A percentile compares a stretch with the other conserved stretches of the same genome.
These are phyloP conservation scores for Paratrypauchen microcephalus DNA, from an alignment of 2,797 vertebrate genomes.

Conservation along the genomic window DNA sequence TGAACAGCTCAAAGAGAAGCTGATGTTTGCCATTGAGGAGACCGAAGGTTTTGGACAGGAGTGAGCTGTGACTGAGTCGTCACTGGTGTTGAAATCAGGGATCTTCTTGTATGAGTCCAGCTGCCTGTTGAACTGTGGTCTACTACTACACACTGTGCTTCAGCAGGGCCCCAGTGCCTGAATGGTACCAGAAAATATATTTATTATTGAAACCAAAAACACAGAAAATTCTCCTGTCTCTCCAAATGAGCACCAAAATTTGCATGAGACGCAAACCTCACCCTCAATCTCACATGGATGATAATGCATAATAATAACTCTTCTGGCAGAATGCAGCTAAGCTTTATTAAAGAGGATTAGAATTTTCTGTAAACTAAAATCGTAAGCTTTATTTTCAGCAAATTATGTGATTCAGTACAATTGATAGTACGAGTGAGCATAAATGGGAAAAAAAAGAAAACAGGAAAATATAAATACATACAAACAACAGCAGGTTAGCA, in stretches of 20 bases:
- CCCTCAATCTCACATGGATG: conserved; percentile 20
- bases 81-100: conserved; percentile 59
- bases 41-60: conserved; percentile 97
- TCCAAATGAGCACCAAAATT: conserved; percentile 45
- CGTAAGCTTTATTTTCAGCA: not conserved
- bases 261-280: conserved; percentile 44
- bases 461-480: not conserved
- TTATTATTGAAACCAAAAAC: conserved; percentile 51
- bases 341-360: conserved; percentile 2
- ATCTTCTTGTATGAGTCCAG: conserved; percentile 31
- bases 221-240: conserved; percentile 44
- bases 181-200: conserved; percentile 7
- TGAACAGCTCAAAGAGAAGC: conserved; percentile 94
- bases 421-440: not conserved
- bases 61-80: conserved; percentile 52
- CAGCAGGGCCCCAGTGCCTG: conserved; percentile 20
- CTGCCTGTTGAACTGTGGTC: conserved; percentile 2
- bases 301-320: conserved; percentile 14
- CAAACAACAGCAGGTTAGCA: too few relatives aligned
- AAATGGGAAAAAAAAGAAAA: not conserved
- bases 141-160: conserved; percentile 7
- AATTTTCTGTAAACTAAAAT: not conserved
- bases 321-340: conserved; percentile 10
- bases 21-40: conserved; percentile 95
- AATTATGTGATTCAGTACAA: not conserved